Conservation (phyloP, 2,888 invertebrate genomes). For the Drosophila ezoana region DNA sequence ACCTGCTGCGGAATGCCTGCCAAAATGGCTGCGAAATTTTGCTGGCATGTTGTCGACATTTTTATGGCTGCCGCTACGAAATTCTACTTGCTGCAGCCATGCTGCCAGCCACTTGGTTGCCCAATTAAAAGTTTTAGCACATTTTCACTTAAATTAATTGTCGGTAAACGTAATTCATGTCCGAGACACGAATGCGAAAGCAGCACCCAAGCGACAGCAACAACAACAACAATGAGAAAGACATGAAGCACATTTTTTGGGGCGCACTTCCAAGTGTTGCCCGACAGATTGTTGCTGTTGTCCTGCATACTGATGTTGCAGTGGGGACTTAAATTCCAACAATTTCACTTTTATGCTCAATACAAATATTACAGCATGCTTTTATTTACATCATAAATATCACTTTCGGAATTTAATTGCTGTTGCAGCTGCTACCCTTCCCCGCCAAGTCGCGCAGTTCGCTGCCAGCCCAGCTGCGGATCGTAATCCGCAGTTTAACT, state of each 20-base stretch:
- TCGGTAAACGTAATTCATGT: conserved; percentile 79
- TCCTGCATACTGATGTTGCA: conserved; percentile 57
- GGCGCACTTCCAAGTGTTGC: conserved; percentile 23
- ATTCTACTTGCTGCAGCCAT: conserved; percentile 17
- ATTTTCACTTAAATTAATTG: conserved; percentile 79
- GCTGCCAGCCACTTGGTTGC: conserved; percentile 67
- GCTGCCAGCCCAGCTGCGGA: too few species aligned
- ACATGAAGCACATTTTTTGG: conserved; percentile 35
- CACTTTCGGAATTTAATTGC: not conserved
- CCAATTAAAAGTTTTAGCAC: conserved; percentile 79
- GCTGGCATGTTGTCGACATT: conserved; percentile 74
- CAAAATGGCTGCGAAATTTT: conserved; percentile 50
- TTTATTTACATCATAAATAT: not conserved
- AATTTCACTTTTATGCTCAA: not conserved
- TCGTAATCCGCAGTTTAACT: not conserved
- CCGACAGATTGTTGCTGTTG: conserved; percentile 14
- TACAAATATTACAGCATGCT: not conserved
- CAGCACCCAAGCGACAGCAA: conserved; percentile 28
- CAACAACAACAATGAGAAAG: conserved; percentile 14
- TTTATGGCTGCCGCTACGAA: conserved; percentile 57
- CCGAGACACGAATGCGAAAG: conserved; percentile 71
- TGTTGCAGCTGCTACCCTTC: too few species aligned
- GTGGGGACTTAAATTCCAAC: not conserved
- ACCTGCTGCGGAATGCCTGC: conserved; percentile 51
- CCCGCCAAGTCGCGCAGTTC: not conserved